Percentiles rank a stretch among this genome's conserved stretches.
Evolutionary conservation across 2,113 vertebrate genomes (phyloP).

Genomic region (Bufo bufo): DNA sequence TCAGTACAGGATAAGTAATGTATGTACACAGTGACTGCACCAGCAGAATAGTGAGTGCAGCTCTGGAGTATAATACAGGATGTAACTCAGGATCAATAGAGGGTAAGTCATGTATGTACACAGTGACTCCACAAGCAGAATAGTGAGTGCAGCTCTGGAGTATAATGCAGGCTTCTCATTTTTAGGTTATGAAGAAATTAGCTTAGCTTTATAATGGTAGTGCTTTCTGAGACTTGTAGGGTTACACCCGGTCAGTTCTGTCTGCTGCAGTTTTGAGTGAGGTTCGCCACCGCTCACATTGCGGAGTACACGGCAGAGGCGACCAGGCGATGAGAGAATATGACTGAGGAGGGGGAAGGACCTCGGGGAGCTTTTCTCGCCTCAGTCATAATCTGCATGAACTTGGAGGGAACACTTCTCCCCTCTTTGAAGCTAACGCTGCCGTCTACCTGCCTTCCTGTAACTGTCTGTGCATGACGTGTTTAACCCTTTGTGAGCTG

Average conservation of each 20-base stretch:
- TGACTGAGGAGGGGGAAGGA: neutral
- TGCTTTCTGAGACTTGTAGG: no score
- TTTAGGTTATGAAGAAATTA: no score
- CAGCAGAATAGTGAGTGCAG: no score
- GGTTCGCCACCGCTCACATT: constrained; percentile 39
- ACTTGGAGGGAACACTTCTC: constrained; percentile 57
- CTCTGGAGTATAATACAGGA: no score
- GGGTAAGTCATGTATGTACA: no score
- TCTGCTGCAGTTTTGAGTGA: constrained; percentile 64
- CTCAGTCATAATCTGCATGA: constrained; percentile 49
- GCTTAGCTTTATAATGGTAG: no score
- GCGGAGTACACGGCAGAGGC: constrained; percentile 61
- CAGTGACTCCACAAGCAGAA: no score
- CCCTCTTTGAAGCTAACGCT: constrained; percentile 54
- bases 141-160: no score
- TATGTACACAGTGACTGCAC: no score
- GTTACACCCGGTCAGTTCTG: constrained; percentile 48
- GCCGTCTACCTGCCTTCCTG: constrained; percentile 56
- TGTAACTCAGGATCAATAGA: no score
- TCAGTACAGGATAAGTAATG: no score
- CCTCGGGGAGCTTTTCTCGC: constrained; percentile 57
- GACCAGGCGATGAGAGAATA: constrained; percentile 61
- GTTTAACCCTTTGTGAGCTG: constrained; percentile 24
- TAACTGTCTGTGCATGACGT: constrained; percentile 5
- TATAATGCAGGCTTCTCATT: no score